These are phyloP conservation scores for Sebastes trivittatus DNA, from an alignment of 2,797 vertebrate species.

Conservation along the genomic window DNA sequence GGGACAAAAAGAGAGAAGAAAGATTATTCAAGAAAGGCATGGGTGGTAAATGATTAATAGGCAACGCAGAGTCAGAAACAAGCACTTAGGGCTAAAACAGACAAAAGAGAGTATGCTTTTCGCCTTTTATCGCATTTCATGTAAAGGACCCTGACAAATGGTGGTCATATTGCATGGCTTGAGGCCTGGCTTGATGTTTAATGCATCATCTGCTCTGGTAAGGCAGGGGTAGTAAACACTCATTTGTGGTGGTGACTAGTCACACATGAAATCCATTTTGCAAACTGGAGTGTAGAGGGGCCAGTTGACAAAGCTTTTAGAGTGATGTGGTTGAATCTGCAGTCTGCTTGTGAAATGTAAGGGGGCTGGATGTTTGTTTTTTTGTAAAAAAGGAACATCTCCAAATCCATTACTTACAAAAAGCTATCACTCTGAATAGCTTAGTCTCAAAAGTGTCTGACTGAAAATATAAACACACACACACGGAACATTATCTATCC, in stretches of 20 bases:
- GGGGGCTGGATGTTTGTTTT: constrained; percentile 29
- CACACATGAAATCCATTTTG: constrained; percentile 87
- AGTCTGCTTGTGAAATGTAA: constrained; percentile 66
- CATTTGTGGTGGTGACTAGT: constrained; percentile 86
- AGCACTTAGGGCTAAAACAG: constrained; percentile 91
- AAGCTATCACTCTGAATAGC: constrained; percentile 42
- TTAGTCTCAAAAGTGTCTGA: constrained; percentile 35
- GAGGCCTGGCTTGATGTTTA: constrained; percentile 82
- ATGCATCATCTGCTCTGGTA: constrained; percentile 83
- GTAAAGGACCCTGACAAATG: constrained; percentile 86
- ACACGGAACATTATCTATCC: background rate
- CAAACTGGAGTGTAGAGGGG: constrained; percentile 70
- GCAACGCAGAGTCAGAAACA: constrained; percentile 90
- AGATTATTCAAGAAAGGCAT: constrained; percentile 82
- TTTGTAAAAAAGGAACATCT: constrained; percentile 46
- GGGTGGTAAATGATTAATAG: constrained; percentile 96
- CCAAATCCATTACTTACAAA: constrained; percentile 66
- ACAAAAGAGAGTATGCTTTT: constrained; percentile 89
- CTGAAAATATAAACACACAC: constrained; percentile 21
- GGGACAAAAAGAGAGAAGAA: constrained; percentile 60
- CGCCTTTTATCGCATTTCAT: constrained; percentile 82
- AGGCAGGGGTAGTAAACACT: constrained; percentile 84
- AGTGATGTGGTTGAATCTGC: constrained; percentile 70
- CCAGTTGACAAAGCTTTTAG: constrained; percentile 81
- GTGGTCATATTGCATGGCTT: constrained; percentile 84